phyloP scores from a whole-genome alignment of 2,888 invertebrate genomes.

The Phlogophora meticulosa region DNA sequence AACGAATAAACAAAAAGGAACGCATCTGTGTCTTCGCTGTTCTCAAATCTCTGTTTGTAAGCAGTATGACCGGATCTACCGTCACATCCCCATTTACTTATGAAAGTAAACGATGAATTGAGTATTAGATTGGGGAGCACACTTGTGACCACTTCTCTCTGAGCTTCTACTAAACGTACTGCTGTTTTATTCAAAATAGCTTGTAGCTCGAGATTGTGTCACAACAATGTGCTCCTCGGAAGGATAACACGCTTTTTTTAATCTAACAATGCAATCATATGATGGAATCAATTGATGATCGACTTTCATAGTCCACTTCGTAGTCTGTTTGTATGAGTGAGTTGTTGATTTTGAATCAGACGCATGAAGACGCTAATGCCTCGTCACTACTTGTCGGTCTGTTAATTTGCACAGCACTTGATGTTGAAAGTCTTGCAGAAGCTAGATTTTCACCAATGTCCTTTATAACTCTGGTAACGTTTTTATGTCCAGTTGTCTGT shows the following conservation, averaged over 20 bases:
- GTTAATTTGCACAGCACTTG: background rate
- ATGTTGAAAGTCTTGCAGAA: too few species aligned
- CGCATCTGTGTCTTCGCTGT: conserved; percentile 5
- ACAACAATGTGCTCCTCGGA: background rate
- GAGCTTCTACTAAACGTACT: background rate
- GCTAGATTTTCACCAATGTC: conserved; percentile 1
- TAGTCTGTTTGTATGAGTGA: conserved; percentile 16
- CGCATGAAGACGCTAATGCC: conserved; percentile 19
- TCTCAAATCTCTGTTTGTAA: conserved; percentile 17
- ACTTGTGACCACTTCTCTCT: background rate
- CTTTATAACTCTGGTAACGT: conserved; percentile 4
- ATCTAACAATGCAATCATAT: conserved; percentile 1
- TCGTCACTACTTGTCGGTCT: conserved; percentile 11
- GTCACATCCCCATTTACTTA: conserved; percentile 5
- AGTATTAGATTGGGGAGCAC: too few species aligned
- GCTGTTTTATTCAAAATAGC: conserved; percentile 4
- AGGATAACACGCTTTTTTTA: conserved; percentile 4
- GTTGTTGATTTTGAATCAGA: conserved; percentile 21
- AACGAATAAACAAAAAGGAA: conserved; percentile 15
- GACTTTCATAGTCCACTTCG: conserved; percentile 2
- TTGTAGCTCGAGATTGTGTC: conserved; percentile 2
- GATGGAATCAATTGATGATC: conserved; percentile 8
- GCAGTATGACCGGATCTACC: conserved; percentile 7
- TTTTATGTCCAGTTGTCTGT: too few species aligned
- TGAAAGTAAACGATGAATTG: background rate